phyloP scores from a whole-genome alignment of 2,113 vertebrate genomes.

The Amia ocellicauda region DNA sequence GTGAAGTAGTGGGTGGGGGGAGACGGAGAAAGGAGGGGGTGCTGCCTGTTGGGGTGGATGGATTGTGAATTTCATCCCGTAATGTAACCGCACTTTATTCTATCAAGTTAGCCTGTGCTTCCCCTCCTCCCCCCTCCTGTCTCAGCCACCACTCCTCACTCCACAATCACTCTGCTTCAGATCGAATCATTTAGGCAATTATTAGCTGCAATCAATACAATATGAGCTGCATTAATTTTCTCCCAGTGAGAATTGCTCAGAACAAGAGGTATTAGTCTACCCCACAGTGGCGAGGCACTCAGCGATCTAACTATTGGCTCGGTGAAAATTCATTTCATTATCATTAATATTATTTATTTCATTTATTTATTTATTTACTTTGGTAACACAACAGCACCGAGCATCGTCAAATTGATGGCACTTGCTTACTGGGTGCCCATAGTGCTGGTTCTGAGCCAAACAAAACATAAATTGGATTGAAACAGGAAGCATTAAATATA shows the following conservation, averaged over 20 bases:
- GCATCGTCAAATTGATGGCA: conserved; percentile 35
- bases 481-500: conserved; percentile 38
- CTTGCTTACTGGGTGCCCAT: conserved; percentile 23
- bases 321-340: neutral
- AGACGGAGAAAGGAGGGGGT: conserved; percentile 5
- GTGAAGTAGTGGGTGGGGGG: neutral
- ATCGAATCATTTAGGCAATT: conserved; percentile 70
- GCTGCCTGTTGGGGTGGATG: conserved; percentile 13
- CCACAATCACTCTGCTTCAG: conserved; percentile 56
- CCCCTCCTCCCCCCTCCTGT: conserved; percentile 25
- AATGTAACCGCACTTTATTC: conserved; percentile 71
- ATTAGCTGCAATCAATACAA: conserved; percentile 74
- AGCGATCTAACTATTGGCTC: no score
- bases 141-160: conserved; percentile 19
- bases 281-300: neutral
- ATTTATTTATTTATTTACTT: neutral
- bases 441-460: conserved; percentile 52
- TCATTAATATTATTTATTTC: neutral
- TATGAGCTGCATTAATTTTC: conserved; percentile 67
- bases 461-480: conserved; percentile 31
- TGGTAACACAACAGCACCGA: neutral
- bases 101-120: conserved; percentile 41
- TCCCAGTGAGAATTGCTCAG: conserved; percentile 61
- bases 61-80: conserved; percentile 65
- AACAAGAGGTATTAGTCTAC: conserved; percentile 48